These are phyloP conservation scores for Tribolium castaneum DNA, from an alignment of 1,140 invertebrate genomes.

Conservation along the genomic window DNA sequence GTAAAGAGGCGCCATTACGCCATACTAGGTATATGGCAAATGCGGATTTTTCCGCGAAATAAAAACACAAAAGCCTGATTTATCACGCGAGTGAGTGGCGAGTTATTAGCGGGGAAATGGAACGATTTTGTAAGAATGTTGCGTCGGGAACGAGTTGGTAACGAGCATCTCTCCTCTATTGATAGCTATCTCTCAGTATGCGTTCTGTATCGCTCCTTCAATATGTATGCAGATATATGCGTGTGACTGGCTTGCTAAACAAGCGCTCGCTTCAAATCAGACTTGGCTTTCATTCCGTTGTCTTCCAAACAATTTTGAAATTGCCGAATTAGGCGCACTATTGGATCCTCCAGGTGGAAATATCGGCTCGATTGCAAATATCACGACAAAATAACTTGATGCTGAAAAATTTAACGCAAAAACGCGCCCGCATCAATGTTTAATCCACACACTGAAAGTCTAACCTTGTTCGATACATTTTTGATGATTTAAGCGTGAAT, in stretches of 20 bases:
- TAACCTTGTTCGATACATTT: background rate
- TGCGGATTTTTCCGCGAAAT: background rate
- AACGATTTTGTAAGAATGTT: conserved; percentile 19
- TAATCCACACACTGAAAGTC: background rate
- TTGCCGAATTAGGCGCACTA: conserved; percentile 4
- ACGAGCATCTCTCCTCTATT: conserved; percentile 28
- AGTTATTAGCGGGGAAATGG: background rate
- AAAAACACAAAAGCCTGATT: conserved; percentile 22
- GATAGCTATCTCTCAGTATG: conserved; percentile 26
- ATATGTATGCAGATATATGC: conserved; percentile 34
- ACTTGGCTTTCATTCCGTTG: conserved; percentile 10
- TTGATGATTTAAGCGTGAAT: background rate
- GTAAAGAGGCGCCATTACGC: background rate
- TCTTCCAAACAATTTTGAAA: conserved; percentile 21
- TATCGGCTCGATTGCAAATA: background rate
- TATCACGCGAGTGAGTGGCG: background rate
- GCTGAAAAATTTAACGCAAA: background rate
- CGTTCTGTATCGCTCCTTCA: conserved; percentile 30
- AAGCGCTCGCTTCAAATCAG: background rate
- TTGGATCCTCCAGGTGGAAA: background rate
- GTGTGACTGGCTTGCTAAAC: conserved; percentile 23
- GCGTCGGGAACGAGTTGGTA: conserved; percentile 11
- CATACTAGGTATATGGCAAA: background rate
- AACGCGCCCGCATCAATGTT: background rate
- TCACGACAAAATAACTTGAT: background rate